Conservation (phyloP, 2,888 invertebrate genomes). For the Xanthostigma xanthostigma region DNA sequence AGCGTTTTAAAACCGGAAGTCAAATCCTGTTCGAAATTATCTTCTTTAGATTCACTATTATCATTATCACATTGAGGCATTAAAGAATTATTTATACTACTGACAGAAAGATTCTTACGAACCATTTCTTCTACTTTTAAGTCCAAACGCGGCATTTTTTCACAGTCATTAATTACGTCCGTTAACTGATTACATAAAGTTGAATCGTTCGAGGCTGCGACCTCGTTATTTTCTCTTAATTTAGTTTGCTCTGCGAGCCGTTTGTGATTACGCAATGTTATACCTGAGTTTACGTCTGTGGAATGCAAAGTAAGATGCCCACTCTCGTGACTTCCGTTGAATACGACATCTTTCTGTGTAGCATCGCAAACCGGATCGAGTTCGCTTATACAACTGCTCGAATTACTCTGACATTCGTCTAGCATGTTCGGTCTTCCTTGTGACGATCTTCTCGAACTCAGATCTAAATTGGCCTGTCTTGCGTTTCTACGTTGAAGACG, state of each 20-base stretch:
- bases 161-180: background rate
- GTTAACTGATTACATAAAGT: too few species aligned
- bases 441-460: constrained; percentile 22
- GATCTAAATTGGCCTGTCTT: constrained; percentile 24
- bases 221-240: constrained; percentile 2
- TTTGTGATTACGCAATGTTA: constrained; percentile 47
- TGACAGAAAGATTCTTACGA: background rate
- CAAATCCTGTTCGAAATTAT: constrained; percentile 23
- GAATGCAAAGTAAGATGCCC: constrained; percentile 17
- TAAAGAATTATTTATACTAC: background rate
- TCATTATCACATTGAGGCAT: background rate
- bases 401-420: constrained; percentile 30
- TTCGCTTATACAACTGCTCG: constrained; percentile 29
- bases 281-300: constrained; percentile 26
- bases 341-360: constrained; percentile 26
- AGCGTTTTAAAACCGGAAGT: constrained; percentile 8
- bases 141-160: constrained; percentile 1
- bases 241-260: constrained; percentile 27
- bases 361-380: constrained; percentile 27
- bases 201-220: too few species aligned
- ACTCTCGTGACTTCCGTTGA: constrained; percentile 29
- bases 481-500: constrained; percentile 27
- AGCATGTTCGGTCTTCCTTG: constrained; percentile 23
- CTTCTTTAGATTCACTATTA: constrained; percentile 18
- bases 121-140: constrained; percentile 6